Conservation (phyloP, 1,140 invertebrate species). For the Ylistrum balloti region DNA sequence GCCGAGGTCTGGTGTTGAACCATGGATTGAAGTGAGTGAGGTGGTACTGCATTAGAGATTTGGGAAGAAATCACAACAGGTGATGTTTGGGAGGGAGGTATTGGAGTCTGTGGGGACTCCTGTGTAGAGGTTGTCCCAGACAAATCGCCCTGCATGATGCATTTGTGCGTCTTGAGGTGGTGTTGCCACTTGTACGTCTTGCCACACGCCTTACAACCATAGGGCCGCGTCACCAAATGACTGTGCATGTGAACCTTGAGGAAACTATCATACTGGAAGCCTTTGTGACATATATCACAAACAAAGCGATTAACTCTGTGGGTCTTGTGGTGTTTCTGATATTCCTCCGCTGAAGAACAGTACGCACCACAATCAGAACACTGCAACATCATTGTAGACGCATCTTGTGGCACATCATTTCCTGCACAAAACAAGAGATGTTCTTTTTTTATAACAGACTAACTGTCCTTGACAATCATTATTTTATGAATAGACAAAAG, state of each 20-base stretch:
- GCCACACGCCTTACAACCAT: constrained; percentile 42
- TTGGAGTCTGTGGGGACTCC: background rate
- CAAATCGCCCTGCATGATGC: background rate
- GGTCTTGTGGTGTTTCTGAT: constrained; percentile 3
- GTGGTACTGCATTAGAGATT: background rate
- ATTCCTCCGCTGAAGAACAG: constrained; percentile 16
- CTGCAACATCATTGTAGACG: background rate
- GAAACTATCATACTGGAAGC: constrained; percentile 24
- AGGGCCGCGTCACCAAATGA: constrained; percentile 42
- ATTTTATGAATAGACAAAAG: background rate
- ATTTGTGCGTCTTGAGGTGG: constrained; percentile 48
- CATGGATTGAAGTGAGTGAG: background rate
- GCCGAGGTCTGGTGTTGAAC: background rate
- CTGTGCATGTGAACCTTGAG: constrained; percentile 44
- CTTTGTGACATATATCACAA: constrained; percentile 1
- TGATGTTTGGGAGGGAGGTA: background rate
- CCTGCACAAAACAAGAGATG: constrained; percentile 24
- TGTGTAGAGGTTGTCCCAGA: background rate
- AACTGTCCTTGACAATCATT: background rate
- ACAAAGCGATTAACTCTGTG: constrained; percentile 23
- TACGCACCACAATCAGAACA: constrained; percentile 11
- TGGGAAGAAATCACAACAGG: background rate
- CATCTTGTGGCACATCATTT: background rate
- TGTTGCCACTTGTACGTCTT: constrained; percentile 51
- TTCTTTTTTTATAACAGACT: background rate